A percentile compares a stretch with the other conserved stretches of the same genome.
Conservation (phyloP, 2,113 vertebrate genomes). For the Otis tarda region DNA sequence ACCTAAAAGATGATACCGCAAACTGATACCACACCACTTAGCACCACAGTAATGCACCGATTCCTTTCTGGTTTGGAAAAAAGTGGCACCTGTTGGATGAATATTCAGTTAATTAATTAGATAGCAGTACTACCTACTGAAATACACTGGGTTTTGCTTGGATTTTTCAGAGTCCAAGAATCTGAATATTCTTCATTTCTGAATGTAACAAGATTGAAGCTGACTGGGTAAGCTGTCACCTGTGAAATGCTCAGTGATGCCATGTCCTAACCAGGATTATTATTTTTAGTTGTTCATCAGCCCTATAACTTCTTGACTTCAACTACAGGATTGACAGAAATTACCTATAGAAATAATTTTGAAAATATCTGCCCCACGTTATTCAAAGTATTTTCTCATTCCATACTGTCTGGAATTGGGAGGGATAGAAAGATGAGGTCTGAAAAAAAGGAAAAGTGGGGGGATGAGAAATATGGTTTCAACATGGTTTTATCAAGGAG, state of each 20-base stretch:
- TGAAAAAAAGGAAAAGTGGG: neutral
- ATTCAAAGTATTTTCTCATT: neutral
- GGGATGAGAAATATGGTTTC: neutral
- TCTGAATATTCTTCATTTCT: neutral
- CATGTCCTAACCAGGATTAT: neutral
- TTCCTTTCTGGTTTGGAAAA: neutral
- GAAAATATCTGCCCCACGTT: neutral
- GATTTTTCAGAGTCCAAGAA: neutral
- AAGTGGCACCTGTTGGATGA: neutral
- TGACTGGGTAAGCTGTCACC: neutral
- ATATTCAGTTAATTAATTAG: neutral
- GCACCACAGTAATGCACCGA: neutral
- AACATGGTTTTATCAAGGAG: neutral
- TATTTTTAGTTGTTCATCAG: neutral
- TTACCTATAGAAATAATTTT: neutral
- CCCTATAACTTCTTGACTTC: neutral
- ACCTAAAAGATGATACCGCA: constrained; percentile 2
- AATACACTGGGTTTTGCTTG: neutral
- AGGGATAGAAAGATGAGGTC: neutral
- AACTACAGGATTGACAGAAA: neutral
- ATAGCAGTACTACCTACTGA: neutral
- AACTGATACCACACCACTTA: constrained; percentile 12
- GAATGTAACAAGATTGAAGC: neutral
- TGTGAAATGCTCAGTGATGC: neutral
- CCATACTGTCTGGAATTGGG: neutral